Evolutionary conservation across 2,888 invertebrate species (phyloP), one percentile per base, ranked within the genome.

Genomic region (Leptogaster cylindrica): DNA sequence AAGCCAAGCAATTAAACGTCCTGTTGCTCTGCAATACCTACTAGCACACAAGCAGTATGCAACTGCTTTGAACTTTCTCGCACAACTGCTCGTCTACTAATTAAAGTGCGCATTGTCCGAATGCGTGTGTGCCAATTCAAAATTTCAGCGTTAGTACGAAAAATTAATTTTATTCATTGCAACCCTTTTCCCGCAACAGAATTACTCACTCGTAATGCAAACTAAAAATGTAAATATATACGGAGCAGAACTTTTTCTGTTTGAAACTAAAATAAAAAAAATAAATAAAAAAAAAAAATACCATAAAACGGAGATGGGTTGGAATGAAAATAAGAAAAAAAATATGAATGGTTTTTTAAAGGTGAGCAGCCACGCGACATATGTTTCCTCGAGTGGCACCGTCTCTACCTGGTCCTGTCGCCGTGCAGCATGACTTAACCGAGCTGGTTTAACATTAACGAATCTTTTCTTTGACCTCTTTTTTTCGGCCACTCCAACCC

Each of bases 361-460:
- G 61, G 61, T 44, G 61, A 44, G 61, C 61, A 61, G 61, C 61
- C 61, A 61, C 61, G 61, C 61, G 61, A 61, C 61, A 61, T 61
- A 44, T 61, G 61, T 61, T 61, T 16, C 23, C 16, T 44, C 16
- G 44, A 28, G 20, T 61, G 41, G 41, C 61, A 27, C 44, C 18
- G 8, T 28, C 16, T 61, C 27, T 18, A 44, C 41, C 51, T 10
- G 23, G 23, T 18, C 25, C 58, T 28, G 61, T 16, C 41, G 28
- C 61, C 25, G 36, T 7, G 27, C 23, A n/a, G 6, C 16, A 31
- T 28, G 8, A 12, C 2, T 58, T 28, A 16, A 23, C 44, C 18
- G 18, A 61, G 61, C 61, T 61, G 61, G 44, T 44, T 41, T 52
- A 16, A 52, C 7, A 12, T 25, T 28, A 55, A 20, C 14, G 44